Evolutionary conservation across 2,113 vertebrate species (phyloP).

Genomic region (Natator depressus): DNA sequence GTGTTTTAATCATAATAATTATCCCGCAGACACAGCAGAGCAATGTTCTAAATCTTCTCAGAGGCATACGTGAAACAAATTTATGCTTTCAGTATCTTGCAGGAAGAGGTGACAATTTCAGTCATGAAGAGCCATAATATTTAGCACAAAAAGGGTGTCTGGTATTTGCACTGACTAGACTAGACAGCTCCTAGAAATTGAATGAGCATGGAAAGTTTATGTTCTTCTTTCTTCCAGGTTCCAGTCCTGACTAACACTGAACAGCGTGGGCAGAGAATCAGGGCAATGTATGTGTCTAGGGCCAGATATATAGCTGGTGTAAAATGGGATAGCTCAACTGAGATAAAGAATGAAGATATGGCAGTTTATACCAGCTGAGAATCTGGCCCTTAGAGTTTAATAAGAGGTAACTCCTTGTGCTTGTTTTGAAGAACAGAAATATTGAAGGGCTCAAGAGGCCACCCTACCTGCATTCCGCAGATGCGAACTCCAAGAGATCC

Average conservation of each 20-base stretch:
- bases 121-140: conserved; percentile 42
- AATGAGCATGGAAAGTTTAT: not conserved
- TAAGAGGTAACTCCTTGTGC: not conserved
- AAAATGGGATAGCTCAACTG: not conserved
- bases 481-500: conserved; percentile 77
- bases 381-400: not conserved
- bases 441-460: rapidly evolving
- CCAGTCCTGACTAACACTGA: not conserved
- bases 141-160: not conserved
- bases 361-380: rapidly evolving
- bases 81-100: conserved; percentile 34
- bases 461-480: conserved; percentile 82
- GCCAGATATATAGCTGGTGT: not conserved
- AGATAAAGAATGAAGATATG: rapidly evolving
- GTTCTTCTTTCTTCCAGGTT: not conserved
- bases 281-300: not conserved
- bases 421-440: not conserved
- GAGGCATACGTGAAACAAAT: conserved; percentile 45
- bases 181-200: not conserved
- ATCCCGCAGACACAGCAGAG: conserved; percentile 36
- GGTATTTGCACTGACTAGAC: not conserved
- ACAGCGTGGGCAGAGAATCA: not conserved
- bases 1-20: not conserved
- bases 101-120: conserved; percentile 47
- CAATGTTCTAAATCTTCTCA: conserved; percentile 1